Conservation (phyloP, 2,797 vertebrate species). For the Dicrostonyx torquatus region DNA sequence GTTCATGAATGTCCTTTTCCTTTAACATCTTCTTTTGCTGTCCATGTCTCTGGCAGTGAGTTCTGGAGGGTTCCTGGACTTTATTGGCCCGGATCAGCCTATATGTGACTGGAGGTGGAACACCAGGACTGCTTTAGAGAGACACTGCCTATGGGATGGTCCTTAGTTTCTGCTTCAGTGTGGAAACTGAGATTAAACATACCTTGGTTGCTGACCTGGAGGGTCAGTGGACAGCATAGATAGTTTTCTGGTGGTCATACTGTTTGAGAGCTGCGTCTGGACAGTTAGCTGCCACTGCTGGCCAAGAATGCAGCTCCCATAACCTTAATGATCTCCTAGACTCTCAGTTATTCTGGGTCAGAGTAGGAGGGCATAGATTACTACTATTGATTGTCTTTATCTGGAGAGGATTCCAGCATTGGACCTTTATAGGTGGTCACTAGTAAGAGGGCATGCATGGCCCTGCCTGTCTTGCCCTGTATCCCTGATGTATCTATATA, state of each 20-base stretch:
- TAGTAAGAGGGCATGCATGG: not conserved
- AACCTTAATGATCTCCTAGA: not conserved
- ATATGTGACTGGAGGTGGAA: not conserved
- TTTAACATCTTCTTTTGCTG: not conserved
- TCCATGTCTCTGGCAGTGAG: not conserved
- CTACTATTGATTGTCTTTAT: not conserved
- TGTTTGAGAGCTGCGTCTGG: not conserved
- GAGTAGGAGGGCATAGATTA: not conserved
- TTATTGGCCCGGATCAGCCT: not conserved
- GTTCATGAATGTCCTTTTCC: accelerated
- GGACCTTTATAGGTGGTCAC: not conserved
- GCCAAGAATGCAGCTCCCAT: not conserved
- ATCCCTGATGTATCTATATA: not conserved
- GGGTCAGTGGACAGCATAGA: accelerated
- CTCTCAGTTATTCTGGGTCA: not conserved
- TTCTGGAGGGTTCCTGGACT: not conserved
- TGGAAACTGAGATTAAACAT: not conserved
- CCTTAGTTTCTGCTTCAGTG: not conserved
- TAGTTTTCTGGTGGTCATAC: not conserved
- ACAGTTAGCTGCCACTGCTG: too few relatives aligned
- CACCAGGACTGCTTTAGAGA: not conserved
- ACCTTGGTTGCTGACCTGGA: not conserved
- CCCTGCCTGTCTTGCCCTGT: not conserved
- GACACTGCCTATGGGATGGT: not conserved
- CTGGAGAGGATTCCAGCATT: not conserved